A percentile compares a stretch with the other conserved stretches of the same genome.
These are phyloP conservation scores for Mythimna vitellina DNA, from an alignment of 2,888 invertebrate genomes.

Conservation along the genomic window DNA sequence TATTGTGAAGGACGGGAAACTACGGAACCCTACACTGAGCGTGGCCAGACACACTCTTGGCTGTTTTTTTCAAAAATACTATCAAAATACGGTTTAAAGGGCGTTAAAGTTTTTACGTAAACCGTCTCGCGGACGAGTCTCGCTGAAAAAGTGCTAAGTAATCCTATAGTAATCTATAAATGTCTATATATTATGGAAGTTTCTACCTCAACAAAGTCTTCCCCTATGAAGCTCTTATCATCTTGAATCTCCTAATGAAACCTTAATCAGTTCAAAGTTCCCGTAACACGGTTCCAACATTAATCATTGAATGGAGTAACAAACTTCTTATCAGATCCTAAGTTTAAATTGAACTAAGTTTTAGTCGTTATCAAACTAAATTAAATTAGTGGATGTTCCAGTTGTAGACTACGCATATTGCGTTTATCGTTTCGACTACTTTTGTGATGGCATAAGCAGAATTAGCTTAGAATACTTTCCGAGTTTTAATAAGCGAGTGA, in stretches of 20 bases:
- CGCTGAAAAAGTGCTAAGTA: too few species aligned
- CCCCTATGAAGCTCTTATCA: not conserved
- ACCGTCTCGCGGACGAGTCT: too few species aligned
- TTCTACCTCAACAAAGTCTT: not conserved
- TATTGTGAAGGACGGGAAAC: too few species aligned
- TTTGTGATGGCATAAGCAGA: slow-evolving; percentile 3
- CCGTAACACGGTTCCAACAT: slow-evolving; percentile 21
- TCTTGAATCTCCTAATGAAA: not conserved
- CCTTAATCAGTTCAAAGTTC: slow-evolving; percentile 2
- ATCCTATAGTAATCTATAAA: too few species aligned
- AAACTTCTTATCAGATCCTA: slow-evolving; percentile 52
- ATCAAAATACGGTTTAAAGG: too few species aligned
- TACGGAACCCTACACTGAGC: too few species aligned
- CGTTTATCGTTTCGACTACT: slow-evolving; percentile 8
- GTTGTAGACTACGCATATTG: slow-evolving; percentile 41
- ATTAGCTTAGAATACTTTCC: too few species aligned
- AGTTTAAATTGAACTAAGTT: slow-evolving; percentile 52
- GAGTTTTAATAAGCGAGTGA: too few species aligned
- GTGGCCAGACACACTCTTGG: too few species aligned
- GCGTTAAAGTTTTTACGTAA: too few species aligned
- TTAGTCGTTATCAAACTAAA: slow-evolving; percentile 42
- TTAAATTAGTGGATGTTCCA: slow-evolving; percentile 50
- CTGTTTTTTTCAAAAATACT: too few species aligned
- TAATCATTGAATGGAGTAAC: slow-evolving; percentile 44
- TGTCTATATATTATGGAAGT: too few species aligned